Percentiles rank a stretch among this genome's conserved stretches.
phyloP scores from a whole-genome alignment of 30 jellyfish, hydroid and myxozoan genomes.

The Cassiopea andromeda region DNA sequence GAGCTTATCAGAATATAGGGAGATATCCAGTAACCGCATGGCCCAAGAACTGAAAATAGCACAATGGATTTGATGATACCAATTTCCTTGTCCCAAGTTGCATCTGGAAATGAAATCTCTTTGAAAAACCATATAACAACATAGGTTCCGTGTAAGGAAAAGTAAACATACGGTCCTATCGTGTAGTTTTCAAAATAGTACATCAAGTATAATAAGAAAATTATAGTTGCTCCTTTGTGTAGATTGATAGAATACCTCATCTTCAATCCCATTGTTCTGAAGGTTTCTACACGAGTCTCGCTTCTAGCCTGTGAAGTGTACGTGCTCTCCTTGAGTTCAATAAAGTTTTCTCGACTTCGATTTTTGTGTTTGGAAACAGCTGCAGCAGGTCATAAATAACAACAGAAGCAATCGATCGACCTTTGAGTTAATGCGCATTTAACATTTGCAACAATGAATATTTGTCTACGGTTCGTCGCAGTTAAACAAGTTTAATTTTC shows the following conservation, averaged over 20 bases:
- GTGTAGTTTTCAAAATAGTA: constrained; percentile 35
- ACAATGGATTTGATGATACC: constrained; percentile 10
- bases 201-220: constrained; percentile 48
- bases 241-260: constrained; percentile 72
- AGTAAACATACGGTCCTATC: constrained; percentile 69
- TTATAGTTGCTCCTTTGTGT: constrained; percentile 69
- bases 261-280: constrained; percentile 32
- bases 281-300: not conserved
- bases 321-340: not conserved
- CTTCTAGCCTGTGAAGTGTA: not conserved
- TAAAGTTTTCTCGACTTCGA: not conserved
- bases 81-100: constrained; percentile 62
- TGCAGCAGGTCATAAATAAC: not conserved
- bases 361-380: too few relatives aligned
- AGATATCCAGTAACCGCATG: constrained; percentile 79
- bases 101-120: constrained; percentile 77
- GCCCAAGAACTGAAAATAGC: constrained; percentile 62
- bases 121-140: constrained; percentile 63
- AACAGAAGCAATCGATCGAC: not conserved
- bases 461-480: not conserved
- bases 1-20: constrained; percentile 46
- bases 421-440: not conserved
- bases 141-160: constrained; percentile 84
- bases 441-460: not conserved
- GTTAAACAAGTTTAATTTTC: not conserved